Percentiles rank a stretch among this genome's conserved stretches.
Evolutionary conservation across 2,113 vertebrate species (phyloP).

Genomic region (Myotis lucifugus): DNA sequence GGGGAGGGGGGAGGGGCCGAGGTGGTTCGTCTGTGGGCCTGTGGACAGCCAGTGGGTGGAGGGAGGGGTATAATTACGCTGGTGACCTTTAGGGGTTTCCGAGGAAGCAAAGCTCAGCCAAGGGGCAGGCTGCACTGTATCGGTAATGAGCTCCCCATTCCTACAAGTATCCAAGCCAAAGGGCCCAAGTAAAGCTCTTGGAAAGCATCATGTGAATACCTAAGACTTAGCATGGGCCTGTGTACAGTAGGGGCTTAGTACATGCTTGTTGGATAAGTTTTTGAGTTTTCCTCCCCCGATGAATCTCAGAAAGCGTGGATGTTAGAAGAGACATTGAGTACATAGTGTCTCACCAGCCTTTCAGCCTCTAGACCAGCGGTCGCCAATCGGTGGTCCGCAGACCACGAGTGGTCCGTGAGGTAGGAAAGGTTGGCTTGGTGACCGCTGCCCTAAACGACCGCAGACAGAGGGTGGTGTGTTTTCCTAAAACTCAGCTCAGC

Average conservation of each 20-base stretch:
- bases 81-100: background rate
- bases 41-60: too few relatives aligned
- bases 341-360: background rate
- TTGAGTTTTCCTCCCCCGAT: background rate
- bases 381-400: too few relatives aligned
- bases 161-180: background rate
- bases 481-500: background rate
- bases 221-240: background rate
- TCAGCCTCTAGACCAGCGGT: background rate
- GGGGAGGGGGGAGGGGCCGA: background rate
- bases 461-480: background rate
- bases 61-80: background rate
- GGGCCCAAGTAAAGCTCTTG: background rate
- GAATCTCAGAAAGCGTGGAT: background rate
- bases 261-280: background rate
- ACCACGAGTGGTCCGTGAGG: too few relatives aligned
- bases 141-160: background rate
- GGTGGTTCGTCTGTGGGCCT: background rate
- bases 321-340: background rate
- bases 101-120: background rate
- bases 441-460: too few relatives aligned
- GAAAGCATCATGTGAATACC: background rate
- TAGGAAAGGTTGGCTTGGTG: too few relatives aligned
- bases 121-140: rapidly evolving
- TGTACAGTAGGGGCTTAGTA: background rate